Evolutionary conservation across 1,140 invertebrate genomes (phyloP).

Genomic region (Manduca sexta): DNA sequence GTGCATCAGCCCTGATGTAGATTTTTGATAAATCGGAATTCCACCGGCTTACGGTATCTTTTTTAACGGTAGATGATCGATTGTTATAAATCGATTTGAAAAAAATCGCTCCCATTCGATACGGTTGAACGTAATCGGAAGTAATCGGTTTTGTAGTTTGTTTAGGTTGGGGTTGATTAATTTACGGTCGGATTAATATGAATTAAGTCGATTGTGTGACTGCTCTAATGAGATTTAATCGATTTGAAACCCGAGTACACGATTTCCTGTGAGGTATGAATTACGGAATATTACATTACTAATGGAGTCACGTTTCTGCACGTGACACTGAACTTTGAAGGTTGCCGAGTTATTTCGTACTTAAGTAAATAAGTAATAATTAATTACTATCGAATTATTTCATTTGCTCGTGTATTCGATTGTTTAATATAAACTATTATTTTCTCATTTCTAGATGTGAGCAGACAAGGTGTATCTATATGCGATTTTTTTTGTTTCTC

Average conservation of each 20-base stretch:
- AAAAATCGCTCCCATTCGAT: constrained; percentile 41
- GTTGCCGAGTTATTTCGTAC: too few relatives aligned
- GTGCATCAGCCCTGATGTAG: constrained; percentile 18
- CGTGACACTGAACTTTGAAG: too few relatives aligned
- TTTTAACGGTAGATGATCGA: constrained; percentile 55
- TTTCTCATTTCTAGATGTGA: too few relatives aligned
- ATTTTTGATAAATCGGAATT: constrained; percentile 44
- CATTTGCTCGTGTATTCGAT: too few relatives aligned
- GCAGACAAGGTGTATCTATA: too few relatives aligned
- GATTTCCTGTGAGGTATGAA: neutral
- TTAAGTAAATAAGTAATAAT: too few relatives aligned
- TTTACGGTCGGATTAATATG: constrained; percentile 3
- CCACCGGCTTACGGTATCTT: constrained; percentile 50
- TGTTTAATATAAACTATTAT: too few relatives aligned
- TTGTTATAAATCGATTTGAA: constrained; percentile 39
- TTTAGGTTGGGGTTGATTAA: constrained; percentile 6
- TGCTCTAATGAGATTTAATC: constrained; percentile 1
- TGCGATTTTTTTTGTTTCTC: too few relatives aligned
- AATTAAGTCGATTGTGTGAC: constrained; percentile 3
- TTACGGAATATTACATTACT: neutral
- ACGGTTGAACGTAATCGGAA: constrained; percentile 45
- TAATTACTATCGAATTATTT: too few relatives aligned
- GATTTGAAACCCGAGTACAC: neutral
- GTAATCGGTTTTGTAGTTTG: constrained; percentile 18
- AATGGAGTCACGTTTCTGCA: neutral